Conservation (phyloP, 2,888 invertebrate species). For the Muschampia plurimacula region DNA sequence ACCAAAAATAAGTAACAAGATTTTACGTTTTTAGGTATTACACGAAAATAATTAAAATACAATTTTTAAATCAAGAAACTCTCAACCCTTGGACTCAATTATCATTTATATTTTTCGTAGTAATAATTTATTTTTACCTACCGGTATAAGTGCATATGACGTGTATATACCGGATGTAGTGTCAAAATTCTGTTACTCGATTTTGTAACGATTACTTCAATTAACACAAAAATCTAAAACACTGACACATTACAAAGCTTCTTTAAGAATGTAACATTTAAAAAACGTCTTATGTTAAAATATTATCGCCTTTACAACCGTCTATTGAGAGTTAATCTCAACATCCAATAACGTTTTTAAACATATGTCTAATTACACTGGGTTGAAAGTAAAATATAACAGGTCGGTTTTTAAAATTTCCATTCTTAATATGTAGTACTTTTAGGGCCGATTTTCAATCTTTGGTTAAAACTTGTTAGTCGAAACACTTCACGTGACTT, state of each 20-base stretch:
- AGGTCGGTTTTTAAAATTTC: background rate
- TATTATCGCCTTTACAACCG: conserved; percentile 32
- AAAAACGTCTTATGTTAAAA: conserved; percentile 6
- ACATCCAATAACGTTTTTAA: background rate
- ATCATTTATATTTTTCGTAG: no score
- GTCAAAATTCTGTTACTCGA: background rate
- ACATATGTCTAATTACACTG: background rate
- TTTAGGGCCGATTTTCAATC: no score
- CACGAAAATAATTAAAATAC: no score
- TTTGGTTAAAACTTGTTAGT: no score
- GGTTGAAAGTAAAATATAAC: background rate
- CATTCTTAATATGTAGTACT: background rate
- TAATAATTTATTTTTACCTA: no score
- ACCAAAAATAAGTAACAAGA: no score
- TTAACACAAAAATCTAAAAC: conserved; percentile 9
- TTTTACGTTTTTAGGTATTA: no score
- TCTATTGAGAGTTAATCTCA: conserved; percentile 10
- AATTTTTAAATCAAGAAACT: no score
- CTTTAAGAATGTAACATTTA: background rate
- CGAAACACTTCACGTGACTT: no score
- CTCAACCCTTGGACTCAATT: no score
- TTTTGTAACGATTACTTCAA: background rate
- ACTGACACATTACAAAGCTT: conserved; percentile 13
- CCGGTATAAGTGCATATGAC: no score
- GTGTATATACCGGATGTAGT: background rate